Evolutionary conservation across 2,888 invertebrate genomes (phyloP).

Genomic region (Polydrusus cervinus): DNA sequence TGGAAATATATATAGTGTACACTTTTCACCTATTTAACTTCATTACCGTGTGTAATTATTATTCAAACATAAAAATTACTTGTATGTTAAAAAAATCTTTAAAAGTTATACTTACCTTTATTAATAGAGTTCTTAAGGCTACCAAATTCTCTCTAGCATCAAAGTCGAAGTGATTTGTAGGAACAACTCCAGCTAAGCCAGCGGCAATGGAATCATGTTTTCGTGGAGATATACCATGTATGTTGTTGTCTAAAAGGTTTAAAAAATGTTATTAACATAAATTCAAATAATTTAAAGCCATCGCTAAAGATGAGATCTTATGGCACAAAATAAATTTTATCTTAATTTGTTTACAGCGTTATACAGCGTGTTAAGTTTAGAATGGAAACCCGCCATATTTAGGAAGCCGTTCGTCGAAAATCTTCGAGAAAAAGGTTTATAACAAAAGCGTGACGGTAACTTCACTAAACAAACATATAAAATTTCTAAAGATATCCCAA

Average conservation of each 20-base stretch:
- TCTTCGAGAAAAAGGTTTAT: background rate
- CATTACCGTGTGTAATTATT: no score
- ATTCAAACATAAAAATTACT: no score
- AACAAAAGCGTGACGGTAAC: no score
- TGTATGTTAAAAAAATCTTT: background rate
- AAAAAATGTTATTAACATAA: background rate
- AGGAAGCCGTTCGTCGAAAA: no score
- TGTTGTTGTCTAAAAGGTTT: constrained; percentile 23
- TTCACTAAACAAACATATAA: no score
- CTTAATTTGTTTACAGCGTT: background rate
- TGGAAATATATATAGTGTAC: no score
- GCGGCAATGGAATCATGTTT: constrained; percentile 66
- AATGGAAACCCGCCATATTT: no score
- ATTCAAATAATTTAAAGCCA: background rate
- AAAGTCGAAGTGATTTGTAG: constrained; percentile 61
- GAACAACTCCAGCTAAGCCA: constrained; percentile 60
- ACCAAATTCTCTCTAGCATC: constrained; percentile 67
- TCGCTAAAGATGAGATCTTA: no score
- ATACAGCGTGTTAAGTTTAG: background rate
- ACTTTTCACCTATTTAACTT: no score
- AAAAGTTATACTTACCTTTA: constrained; percentile 61
- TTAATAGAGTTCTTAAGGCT: constrained; percentile 65
- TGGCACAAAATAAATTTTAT: no score
- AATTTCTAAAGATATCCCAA: no score
- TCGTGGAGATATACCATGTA: constrained; percentile 56